Evolutionary conservation across 2,888 invertebrate genomes (phyloP), one percentile per base, ranked within the genome.

Genomic region (Anoplius nigerrimus): DNA sequence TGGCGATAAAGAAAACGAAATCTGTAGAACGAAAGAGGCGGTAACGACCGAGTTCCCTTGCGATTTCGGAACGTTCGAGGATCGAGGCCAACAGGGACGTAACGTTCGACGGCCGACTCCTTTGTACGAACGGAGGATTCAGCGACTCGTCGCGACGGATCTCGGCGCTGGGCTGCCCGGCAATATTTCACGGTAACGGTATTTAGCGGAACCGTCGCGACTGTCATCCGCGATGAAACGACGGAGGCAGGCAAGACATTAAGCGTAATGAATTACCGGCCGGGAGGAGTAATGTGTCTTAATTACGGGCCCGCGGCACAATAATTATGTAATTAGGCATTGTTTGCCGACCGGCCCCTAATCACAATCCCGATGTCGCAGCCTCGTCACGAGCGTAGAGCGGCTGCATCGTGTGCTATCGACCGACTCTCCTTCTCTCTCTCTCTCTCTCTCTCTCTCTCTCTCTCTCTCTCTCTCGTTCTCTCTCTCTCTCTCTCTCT

Each of bases 321-420:
- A 87, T 87, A 86, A 87, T 86, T 86, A 86, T 86, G 86, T 85
- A 86, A 87, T 87, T 86, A 87, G 85, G 85, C 84, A 86, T 86
- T 86, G 87, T 87, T 87, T 85, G 85, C 81, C 82, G 78, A 82
- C 80, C 82, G 72, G 76, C 75, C 84, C 78, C 81, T 85, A 84
- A 84, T 84, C 82, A 83, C 81, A 84, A 82, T 78, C 76, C 78
- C 78, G 76, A 76, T 78, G 80, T 80, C 76, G 71, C 81, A 77
- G 78, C 76, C 75, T 77, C 79, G 78, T 84, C 76, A 83, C 74
- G 79, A 78, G 68, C 71, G 70, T n/a, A n/a, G 79, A 71, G 77
- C 62, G 67, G 74, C 72, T 78, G 79, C 78, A 75, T 78, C 78
- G 75, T 78, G 75, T 78, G 69, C 75, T 79, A 79, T 79, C 78